Percentiles rank a stretch among this genome's conserved stretches.
These are phyloP conservation scores for Silvanus unidentatus DNA, from an alignment of 2,888 invertebrate species.

Conservation along the genomic window DNA sequence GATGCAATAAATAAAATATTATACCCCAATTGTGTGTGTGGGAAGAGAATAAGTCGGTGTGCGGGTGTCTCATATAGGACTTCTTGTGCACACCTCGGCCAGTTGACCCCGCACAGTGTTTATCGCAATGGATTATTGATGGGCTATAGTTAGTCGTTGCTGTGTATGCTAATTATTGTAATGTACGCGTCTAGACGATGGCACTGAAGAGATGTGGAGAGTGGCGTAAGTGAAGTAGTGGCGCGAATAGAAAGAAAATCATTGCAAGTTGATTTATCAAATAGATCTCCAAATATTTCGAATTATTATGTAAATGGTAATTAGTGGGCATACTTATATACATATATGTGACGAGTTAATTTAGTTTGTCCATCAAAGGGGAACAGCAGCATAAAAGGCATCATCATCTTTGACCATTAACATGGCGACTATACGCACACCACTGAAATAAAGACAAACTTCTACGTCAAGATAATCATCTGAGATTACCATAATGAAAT, in stretches of 20 bases:
- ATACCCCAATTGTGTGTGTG: conserved; percentile 18
- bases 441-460: conserved; percentile 40
- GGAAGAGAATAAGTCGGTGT: conserved; percentile 4
- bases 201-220: background rate
- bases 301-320: conserved; percentile 15
- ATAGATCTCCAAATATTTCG: conserved; percentile 16
- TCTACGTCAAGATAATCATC: conserved; percentile 44
- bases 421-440: no score
- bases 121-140: conserved; percentile 36
- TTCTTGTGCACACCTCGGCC: no score
- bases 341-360: conserved; percentile 27
- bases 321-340: no score
- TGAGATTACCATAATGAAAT: conserved; percentile 46
- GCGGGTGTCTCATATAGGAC: conserved; percentile 3
- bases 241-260: no score
- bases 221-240: no score
- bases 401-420: no score
- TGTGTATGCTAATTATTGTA: conserved; percentile 26
- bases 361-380: conserved; percentile 23
- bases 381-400: no score
- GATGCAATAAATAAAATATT: conserved; percentile 20
- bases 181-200: conserved; percentile 9
- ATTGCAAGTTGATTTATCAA: no score
- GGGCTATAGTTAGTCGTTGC: conserved; percentile 32
- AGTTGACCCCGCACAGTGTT: no score